phyloP scores from a whole-genome alignment of 2,797 vertebrate genomes.

The Mormyrops boulengeri region DNA sequence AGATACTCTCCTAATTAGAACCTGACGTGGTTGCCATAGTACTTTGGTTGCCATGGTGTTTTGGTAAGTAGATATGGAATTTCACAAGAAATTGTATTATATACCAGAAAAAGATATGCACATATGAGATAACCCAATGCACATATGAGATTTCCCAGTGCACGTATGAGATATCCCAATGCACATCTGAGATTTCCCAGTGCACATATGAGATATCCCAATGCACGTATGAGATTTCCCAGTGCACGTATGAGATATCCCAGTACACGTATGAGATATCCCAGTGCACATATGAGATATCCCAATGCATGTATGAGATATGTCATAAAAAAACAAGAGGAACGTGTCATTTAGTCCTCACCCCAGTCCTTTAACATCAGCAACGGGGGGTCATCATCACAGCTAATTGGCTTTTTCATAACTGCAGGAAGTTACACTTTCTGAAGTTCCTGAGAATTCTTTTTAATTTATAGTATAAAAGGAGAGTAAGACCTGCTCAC shows the following conservation, averaged over 20 bases:
- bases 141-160: neutral
- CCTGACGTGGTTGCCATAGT: constrained; percentile 38
- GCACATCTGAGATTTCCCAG: neutral
- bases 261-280: neutral
- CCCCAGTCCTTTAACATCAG: neutral
- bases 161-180: no score
- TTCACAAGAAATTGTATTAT: constrained; percentile 6
- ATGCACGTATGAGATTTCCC: neutral
- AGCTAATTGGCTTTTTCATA: constrained; percentile 24
- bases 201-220: no score
- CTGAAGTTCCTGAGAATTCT: constrained; percentile 7
- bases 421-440: constrained; percentile 3
- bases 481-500: constrained; percentile 1
- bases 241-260: no score
- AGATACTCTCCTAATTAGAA: constrained; percentile 39
- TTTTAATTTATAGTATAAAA: constrained; percentile 14
- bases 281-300: neutral
- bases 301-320: neutral
- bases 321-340: neutral
- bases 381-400: neutral
- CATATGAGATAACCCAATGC: neutral
- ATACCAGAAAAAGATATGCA: neutral
- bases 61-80: constrained; percentile 24
- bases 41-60: constrained; percentile 35
- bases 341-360: neutral